Evolutionary conservation across 2,888 invertebrate genomes (phyloP).

Genomic region (Idaea straminata): DNA sequence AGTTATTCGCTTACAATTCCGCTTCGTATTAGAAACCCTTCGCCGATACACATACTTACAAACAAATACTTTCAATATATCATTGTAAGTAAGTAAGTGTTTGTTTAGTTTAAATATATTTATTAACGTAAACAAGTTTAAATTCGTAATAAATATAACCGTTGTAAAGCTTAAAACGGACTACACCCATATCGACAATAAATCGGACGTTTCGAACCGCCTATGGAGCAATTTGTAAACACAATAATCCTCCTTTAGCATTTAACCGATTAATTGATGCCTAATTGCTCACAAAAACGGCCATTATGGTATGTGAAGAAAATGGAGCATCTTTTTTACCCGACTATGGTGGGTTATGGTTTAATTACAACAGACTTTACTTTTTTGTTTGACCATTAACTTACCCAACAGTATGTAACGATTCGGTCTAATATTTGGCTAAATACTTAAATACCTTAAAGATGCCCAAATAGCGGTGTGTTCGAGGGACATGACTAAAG

Average conservation of each 20-base stretch:
- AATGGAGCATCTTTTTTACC: not conserved
- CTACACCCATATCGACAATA: constrained; percentile 32
- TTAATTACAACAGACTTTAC: not conserved
- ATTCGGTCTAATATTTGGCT: no score
- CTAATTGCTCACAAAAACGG: constrained; percentile 40
- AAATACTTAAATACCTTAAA: no score
- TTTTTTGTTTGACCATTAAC: not conserved
- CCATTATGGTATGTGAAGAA: constrained; percentile 32
- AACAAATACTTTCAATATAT: no score
- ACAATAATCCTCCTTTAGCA: constrained; percentile 42
- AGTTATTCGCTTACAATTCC: no score
- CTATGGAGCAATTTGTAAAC: constrained; percentile 43
- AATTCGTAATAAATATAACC: not conserved
- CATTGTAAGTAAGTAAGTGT: no score
- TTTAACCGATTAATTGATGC: constrained; percentile 40
- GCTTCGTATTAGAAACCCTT: no score
- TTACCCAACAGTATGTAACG: no score
- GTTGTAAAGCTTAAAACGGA: constrained; percentile 23
- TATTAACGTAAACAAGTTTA: not conserved
- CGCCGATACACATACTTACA: no score
- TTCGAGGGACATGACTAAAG: no score
- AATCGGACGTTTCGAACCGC: constrained; percentile 30
- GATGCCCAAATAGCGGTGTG: no score
- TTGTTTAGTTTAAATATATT: not conserved
- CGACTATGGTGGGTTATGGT: not conserved